Conservation (phyloP, 2,888 invertebrate species). For the Ochlodes sylvanus region DNA sequence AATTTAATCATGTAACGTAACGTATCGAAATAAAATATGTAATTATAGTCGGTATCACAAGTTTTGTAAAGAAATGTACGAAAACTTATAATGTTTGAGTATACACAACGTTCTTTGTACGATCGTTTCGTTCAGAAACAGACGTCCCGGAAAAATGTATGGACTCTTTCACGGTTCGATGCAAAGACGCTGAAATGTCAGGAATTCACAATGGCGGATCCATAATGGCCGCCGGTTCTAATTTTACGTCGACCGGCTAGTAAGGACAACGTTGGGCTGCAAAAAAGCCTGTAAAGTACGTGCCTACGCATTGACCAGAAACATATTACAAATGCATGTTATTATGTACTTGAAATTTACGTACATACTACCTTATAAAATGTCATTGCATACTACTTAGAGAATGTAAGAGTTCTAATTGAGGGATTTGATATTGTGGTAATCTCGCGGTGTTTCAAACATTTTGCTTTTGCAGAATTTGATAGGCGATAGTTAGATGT, state of each 20-base stretch:
- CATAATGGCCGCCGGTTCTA: slow-evolving; percentile 36
- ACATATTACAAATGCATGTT: not conserved
- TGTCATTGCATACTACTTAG: no score
- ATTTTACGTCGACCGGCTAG: slow-evolving; percentile 10
- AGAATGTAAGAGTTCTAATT: no score
- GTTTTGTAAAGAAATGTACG: not conserved
- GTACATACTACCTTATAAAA: no score
- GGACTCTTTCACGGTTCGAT: slow-evolving; percentile 43
- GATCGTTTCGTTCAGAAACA: slow-evolving; percentile 40
- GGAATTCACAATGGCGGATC: slow-evolving; percentile 46
- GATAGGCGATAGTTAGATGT: no score
- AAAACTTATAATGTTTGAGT: not conserved
- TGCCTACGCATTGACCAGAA: not conserved
- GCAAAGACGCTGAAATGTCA: slow-evolving; percentile 41
- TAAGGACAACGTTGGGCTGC: not conserved
- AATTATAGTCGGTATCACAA: not conserved
- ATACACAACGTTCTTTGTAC: slow-evolving; percentile 4
- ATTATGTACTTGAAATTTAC: not conserved
- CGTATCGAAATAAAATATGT: slow-evolving; percentile 2
- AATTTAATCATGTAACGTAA: slow-evolving; percentile 8
- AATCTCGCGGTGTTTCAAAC: no score
- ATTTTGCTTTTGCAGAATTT: no score
- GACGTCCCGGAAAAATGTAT: slow-evolving; percentile 39
- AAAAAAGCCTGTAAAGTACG: slow-evolving; percentile 3
- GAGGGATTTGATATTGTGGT: no score